These are phyloP conservation scores for Agrochola circellaris DNA, from an alignment of 2,888 invertebrate species.

Conservation along the genomic window DNA sequence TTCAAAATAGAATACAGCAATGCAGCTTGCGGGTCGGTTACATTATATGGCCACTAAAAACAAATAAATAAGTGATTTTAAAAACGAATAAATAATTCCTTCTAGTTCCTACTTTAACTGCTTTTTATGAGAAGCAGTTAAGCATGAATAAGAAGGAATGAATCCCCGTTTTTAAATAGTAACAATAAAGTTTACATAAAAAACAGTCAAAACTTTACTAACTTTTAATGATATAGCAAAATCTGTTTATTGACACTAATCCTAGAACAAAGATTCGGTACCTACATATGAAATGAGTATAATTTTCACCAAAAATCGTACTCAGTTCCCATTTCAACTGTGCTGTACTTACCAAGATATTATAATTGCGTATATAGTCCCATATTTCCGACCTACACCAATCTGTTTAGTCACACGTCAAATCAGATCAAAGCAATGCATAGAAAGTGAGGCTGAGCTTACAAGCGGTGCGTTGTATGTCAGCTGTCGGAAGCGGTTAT, in stretches of 20 bases:
- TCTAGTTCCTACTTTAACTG: background rate
- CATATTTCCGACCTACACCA: background rate
- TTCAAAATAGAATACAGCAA: background rate
- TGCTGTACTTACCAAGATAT: background rate
- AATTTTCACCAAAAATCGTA: background rate
- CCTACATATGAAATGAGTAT: background rate
- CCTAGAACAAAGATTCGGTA: background rate
- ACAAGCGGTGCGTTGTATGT: slow-evolving; percentile 34
- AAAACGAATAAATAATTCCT: background rate
- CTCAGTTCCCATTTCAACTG: background rate
- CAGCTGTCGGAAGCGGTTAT: slow-evolving; percentile 54
- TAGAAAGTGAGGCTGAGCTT: slow-evolving; percentile 15
- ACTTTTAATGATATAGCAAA: background rate
- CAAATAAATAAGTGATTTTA: background rate
- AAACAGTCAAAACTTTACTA: background rate
- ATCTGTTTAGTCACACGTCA: slow-evolving; percentile 5
- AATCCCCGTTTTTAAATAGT: background rate
- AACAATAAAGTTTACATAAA: background rate
- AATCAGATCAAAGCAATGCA: slow-evolving; percentile 38
- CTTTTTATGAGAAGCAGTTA: background rate
- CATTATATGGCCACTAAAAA: background rate
- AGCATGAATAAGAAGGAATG: background rate
- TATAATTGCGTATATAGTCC: background rate
- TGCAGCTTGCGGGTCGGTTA: background rate
- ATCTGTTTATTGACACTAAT: too few species aligned